phyloP scores from a whole-genome alignment of 1,140 invertebrate genomes.

The Nymphalis io region DNA sequence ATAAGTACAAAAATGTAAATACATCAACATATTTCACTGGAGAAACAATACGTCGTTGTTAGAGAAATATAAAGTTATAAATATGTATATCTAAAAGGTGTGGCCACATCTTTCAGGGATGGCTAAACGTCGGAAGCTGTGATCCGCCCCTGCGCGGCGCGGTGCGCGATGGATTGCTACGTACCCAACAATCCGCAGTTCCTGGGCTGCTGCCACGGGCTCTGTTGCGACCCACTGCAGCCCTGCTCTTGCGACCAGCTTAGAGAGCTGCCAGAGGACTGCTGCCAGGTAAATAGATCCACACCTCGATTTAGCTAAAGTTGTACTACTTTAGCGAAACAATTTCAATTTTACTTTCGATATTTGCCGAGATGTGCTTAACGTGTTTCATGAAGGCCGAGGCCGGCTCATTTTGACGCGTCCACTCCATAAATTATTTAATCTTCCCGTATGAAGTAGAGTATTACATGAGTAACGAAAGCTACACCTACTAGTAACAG shows the following conservation, averaged over 20 bases:
- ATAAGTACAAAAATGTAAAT: too few species aligned
- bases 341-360: too few species aligned
- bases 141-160: slow-evolving; percentile 57
- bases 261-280: slow-evolving; percentile 65
- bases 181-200: slow-evolving; percentile 80
- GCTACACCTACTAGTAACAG: too few species aligned
- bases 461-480: too few species aligned
- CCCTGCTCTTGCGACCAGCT: slow-evolving; percentile 62
- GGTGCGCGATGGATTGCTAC: slow-evolving; percentile 77
- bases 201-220: slow-evolving; percentile 69
- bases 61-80: background rate
- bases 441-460: too few species aligned
- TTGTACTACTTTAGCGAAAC: too few species aligned
- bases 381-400: too few species aligned
- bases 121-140: slow-evolving; percentile 63
- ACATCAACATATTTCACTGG: too few species aligned
- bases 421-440: too few species aligned
- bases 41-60: background rate
- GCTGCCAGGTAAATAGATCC: slow-evolving; percentile 59
- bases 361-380: too few species aligned
- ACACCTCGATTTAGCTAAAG: background rate
- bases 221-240: slow-evolving; percentile 73
- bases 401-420: too few species aligned
- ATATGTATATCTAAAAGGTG: slow-evolving; percentile 21
- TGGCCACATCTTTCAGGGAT: slow-evolving; percentile 48